Percentiles rank a stretch among this genome's conserved stretches.
phyloP scores from a whole-genome alignment of 2,113 vertebrate genomes.

The Rafetus swinhoei region DNA sequence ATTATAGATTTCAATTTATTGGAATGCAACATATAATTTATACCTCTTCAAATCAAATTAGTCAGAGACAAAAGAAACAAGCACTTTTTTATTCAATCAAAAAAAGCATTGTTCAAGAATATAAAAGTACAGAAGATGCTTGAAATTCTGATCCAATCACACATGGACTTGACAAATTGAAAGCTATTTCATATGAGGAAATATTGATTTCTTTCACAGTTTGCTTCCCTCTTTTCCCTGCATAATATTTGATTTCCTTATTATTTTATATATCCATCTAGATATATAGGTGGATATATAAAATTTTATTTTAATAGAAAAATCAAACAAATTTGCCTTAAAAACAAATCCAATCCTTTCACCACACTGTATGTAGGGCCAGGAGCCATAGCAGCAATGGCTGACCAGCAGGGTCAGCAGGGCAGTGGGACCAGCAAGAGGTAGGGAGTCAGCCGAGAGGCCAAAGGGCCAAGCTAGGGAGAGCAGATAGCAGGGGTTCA shows the following conservation, averaged over 20 bases:
- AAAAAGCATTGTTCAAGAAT: constrained; percentile 5
- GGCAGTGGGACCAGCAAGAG: no score
- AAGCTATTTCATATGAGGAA: not conserved
- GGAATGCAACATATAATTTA: not conserved
- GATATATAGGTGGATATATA: no score
- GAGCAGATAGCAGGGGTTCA: no score
- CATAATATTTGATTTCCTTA: not conserved
- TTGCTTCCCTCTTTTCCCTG: not conserved
- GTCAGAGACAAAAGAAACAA: not conserved
- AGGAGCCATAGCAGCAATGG: no score
- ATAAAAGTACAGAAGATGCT: not conserved
- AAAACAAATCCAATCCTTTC: not conserved
- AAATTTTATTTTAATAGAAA: not conserved
- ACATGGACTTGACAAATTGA: constrained; percentile 2
- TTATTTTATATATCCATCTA: not conserved
- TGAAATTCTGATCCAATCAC: not conserved
- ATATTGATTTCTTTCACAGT: constrained; percentile 3
- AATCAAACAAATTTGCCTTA: not conserved
- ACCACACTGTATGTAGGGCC: not conserved
- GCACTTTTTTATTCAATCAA: constrained; percentile 2
- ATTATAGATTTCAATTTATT: constrained; percentile 8
- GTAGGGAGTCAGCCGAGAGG: no score
- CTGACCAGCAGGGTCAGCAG: not conserved
- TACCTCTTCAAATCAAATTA: constrained; percentile 14
- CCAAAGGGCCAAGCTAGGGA: no score